phyloP scores from a whole-genome alignment of 2,797 vertebrate species.

The Galago senegalensis region DNA sequence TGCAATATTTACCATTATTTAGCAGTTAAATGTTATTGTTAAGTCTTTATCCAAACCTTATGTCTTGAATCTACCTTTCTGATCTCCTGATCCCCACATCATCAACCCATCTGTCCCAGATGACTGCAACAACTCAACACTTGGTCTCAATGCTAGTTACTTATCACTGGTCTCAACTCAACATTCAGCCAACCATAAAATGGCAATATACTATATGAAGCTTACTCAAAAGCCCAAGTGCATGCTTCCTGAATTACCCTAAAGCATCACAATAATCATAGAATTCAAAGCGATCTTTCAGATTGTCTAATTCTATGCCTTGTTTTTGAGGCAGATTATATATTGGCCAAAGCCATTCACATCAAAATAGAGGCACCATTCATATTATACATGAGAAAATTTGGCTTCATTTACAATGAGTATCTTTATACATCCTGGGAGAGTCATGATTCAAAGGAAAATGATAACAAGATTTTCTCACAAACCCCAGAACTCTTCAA shows the following conservation, averaged over 20 bases:
- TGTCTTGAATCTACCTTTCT: not conserved
- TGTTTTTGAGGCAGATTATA: not conserved
- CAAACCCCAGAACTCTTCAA: not conserved
- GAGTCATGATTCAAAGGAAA: not conserved
- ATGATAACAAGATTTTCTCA: constrained; percentile 1
- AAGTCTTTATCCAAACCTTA: not conserved
- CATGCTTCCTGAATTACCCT: not conserved
- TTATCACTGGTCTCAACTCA: not conserved
- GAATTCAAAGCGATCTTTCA: constrained; percentile 40
- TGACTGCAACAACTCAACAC: not conserved
- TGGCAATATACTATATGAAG: not conserved
- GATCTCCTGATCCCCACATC: too few species aligned
- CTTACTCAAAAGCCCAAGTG: not conserved
- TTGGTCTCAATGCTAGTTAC: not conserved
- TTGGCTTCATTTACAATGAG: not conserved
- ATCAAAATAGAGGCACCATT: not conserved
- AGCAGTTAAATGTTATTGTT: not conserved
- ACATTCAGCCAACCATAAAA: not conserved
- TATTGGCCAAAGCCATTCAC: not conserved
- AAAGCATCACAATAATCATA: not conserved
- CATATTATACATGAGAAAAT: not conserved
- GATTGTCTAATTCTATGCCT: not conserved
- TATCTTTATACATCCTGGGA: not conserved
- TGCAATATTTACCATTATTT: not conserved
- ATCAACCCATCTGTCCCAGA: not conserved